Base-by-base conservation (phyloP, 2,797 vertebrate genomes). In the Pelochelys cantorii region DNA sequence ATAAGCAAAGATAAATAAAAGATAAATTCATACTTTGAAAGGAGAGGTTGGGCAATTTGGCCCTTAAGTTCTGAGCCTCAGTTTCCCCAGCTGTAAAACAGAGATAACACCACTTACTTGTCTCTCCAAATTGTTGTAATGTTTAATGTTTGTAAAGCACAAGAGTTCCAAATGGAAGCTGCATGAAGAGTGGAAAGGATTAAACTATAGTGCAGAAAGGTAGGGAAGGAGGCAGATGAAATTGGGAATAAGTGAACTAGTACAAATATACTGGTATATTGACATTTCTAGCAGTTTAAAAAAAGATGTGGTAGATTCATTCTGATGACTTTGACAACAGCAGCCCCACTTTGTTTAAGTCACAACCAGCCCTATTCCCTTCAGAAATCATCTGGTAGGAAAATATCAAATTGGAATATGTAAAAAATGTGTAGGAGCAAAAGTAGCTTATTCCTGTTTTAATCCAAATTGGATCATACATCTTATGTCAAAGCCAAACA, bases 391-490 rank as follows among this genome's bases (percentile, higher is more conserved):
- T 78, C 18, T 94, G 89, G 91, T 92, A 84, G 13, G 82, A 93
- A 96, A 92, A 94, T 87, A 60, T 86, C 78, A 94, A 78, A 82
- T 80, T 13, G 83, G 68, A 94, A 93, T 79, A 78, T 59, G 27
- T 81, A 90, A 92, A 48, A 79, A 95, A 94, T 88, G 92, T 95
- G 91, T 95, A 90, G 92, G 94, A 97, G 92, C 83, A 65, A 95
- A 96, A 85, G 4, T 78, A 92, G 81, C 85, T 90, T 92, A 95
- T 95, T 95, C 95, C 94, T 95, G 94, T 78, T 96, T 54, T 94
- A 97, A 93, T 93, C 87, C 79, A 94, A 90, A 94, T 85, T 93
- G 95, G 91, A 90, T 94, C 85, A 83, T 95, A 94, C 95, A 92
- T 90, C 94, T 96, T 92, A 48, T 95, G 95, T 93, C 90, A 91